Evolutionary conservation across 2,888 invertebrate species (phyloP).

Genomic region (Melanostoma scalare): DNA sequence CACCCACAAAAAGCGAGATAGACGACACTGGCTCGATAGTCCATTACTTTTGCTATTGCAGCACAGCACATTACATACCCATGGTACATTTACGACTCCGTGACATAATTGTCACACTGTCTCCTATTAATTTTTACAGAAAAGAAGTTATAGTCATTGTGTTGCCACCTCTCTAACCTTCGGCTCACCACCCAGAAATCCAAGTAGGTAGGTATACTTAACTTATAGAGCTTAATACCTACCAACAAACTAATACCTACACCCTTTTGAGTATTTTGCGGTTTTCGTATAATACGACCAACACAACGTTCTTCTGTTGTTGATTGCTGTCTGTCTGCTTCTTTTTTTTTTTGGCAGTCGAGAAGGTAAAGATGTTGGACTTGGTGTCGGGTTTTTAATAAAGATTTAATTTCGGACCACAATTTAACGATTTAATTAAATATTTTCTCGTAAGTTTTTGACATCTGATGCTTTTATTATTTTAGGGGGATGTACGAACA

Average conservation of each 20-base stretch:
- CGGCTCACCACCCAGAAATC: constrained; percentile 5
- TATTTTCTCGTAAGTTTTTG: constrained; percentile 61
- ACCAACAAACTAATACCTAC: neutral
- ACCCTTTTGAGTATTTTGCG: constrained; percentile 26
- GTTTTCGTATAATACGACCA: constrained; percentile 44
- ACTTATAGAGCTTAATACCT: neutral
- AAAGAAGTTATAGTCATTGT: constrained; percentile 26
- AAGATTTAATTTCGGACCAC: constrained; percentile 71
- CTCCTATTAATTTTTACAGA: constrained; percentile 36
- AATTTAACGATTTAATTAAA: constrained; percentile 74
- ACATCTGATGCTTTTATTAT: constrained; percentile 52
- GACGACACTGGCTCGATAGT: constrained; percentile 21
- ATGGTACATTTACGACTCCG: constrained; percentile 44
- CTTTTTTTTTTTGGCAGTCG: constrained; percentile 16
- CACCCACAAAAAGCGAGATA: neutral
- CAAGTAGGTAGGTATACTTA: neutral
- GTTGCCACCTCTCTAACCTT: constrained; percentile 22
- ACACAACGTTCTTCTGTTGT: constrained; percentile 30
- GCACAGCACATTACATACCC: constrained; percentile 27
- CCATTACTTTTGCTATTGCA: constrained; percentile 51
- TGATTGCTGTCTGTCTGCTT: constrained; percentile 44
- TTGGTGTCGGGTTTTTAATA: constrained; percentile 55
- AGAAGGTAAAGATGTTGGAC: neutral
- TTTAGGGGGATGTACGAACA: neutral
- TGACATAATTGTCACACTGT: constrained; percentile 64